These are phyloP conservation scores for Trogon surrucura DNA, from an alignment of 2,113 vertebrate genomes.

Conservation along the genomic window DNA sequence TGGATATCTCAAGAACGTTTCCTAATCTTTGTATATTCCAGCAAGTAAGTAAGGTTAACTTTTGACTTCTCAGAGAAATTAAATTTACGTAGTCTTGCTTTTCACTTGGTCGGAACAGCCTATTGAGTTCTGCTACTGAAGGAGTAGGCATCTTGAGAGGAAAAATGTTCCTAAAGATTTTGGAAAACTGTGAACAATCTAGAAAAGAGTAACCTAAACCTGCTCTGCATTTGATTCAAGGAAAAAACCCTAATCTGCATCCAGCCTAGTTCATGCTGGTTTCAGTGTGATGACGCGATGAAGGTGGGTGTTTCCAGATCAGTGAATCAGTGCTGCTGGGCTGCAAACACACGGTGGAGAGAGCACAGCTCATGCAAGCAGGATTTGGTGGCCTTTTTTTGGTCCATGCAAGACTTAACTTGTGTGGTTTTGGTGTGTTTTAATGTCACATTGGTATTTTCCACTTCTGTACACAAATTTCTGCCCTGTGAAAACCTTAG, in stretches of 20 bases:
- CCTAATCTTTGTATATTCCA: slow-evolving; percentile 96
- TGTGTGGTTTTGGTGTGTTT: not conserved
- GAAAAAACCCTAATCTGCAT: fast-evolving
- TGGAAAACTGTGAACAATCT: not conserved
- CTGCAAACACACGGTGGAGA: not conserved
- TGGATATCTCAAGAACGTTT: slow-evolving; percentile 97
- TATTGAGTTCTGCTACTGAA: not conserved
- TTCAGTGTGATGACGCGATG: not conserved
- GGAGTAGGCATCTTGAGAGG: not conserved
- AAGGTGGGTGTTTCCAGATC: not conserved
- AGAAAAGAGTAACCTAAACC: not conserved
- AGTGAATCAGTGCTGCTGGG: not conserved
- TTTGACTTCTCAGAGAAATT: not conserved
- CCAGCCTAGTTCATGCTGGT: not conserved
- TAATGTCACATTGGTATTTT: not conserved
- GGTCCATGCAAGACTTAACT: not conserved
- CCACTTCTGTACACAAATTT: not conserved
- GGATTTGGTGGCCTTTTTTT: not conserved
- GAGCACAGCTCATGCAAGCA: not conserved
- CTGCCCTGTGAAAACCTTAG: not conserved
- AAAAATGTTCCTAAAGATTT: not conserved
- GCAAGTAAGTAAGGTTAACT: slow-evolving; percentile 79
- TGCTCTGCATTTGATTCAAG: not conserved
- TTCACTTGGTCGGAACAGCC: not conserved
- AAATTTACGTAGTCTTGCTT: not conserved